Conservation (phyloP, 2,888 invertebrate species). For the Entomobrya proxima region DNA sequence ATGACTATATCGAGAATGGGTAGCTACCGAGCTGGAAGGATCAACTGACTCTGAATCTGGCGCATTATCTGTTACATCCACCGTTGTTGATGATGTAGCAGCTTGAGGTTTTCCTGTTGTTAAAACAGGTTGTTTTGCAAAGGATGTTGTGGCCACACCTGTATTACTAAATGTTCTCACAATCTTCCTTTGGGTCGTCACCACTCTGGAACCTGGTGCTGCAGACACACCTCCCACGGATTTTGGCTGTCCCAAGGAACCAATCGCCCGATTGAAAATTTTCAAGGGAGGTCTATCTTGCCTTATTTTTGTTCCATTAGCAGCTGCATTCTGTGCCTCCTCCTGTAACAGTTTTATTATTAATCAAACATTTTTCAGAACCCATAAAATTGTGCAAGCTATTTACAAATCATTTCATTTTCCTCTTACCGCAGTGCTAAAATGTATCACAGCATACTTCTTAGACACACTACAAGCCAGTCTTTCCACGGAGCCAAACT, state of each 20-base stretch:
- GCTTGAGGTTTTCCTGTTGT: not conserved
- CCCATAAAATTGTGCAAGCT: not conserved
- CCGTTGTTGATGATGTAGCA: too few relatives aligned
- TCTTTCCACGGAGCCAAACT: constrained; percentile 84
- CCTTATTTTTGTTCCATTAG: constrained; percentile 47
- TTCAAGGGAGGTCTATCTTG: constrained; percentile 48
- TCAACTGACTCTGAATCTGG: not conserved
- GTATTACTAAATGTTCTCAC: constrained; percentile 18
- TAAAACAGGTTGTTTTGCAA: not conserved
- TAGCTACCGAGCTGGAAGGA: not conserved
- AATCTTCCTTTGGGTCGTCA: constrained; percentile 43
- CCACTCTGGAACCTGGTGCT: not conserved
- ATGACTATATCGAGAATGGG: not conserved
- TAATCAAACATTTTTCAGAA: not conserved
- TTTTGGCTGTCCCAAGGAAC: not conserved
- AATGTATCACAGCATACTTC: constrained; percentile 84
- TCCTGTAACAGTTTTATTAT: constrained; percentile 46
- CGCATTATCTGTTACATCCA: too few relatives aligned
- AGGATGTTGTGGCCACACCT: not conserved
- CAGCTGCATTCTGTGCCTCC: constrained; percentile 63
- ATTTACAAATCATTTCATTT: not conserved
- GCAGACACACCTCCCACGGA: not conserved
- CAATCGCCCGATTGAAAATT: constrained; percentile 48
- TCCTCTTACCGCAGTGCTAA: constrained; percentile 80
- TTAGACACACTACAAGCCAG: constrained; percentile 83